These are phyloP conservation scores for Agrotis puta DNA, from an alignment of 2,888 invertebrate species.

Conservation along the genomic window DNA sequence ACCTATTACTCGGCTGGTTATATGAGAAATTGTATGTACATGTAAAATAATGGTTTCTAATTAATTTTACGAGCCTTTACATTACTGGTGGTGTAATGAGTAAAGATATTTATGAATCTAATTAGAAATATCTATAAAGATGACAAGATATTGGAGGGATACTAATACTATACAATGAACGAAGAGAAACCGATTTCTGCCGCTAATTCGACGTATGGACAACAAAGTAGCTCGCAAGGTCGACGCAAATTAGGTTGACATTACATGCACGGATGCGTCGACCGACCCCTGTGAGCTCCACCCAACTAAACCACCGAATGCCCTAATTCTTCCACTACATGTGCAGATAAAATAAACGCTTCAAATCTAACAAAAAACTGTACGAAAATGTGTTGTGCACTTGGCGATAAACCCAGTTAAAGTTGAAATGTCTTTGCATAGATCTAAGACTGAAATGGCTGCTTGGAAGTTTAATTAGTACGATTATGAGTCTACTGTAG, in stretches of 20 bases:
- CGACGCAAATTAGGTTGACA: conserved; percentile 49
- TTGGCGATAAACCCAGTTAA: conserved; percentile 3
- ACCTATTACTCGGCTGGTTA: conserved; percentile 20
- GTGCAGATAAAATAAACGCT: background rate
- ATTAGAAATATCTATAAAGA: conserved; percentile 3
- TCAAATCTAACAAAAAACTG: background rate
- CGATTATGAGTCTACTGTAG: background rate
- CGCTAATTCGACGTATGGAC: conserved; percentile 17
- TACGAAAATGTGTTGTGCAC: background rate
- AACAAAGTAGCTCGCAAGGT: conserved; percentile 45
- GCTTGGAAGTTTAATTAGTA: conserved; percentile 19
- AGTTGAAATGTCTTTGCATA: conserved; percentile 7
- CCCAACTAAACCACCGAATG: conserved; percentile 4
- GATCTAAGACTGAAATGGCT: conserved; percentile 10
- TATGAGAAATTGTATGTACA: conserved; percentile 14
- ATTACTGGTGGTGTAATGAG: conserved; percentile 1
- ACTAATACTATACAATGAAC: conserved; percentile 4
- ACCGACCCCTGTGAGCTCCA: conserved; percentile 31
- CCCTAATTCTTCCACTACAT: background rate
- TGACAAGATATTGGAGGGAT: background rate
- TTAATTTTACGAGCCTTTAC: conserved; percentile 28
- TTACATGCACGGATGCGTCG: conserved; percentile 52
- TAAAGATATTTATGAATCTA: conserved; percentile 17
- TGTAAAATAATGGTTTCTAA: conserved; percentile 23
- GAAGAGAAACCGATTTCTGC: background rate